Conservation (phyloP, 1,140 invertebrate genomes). For the Drosophila pectinifera region DNA sequence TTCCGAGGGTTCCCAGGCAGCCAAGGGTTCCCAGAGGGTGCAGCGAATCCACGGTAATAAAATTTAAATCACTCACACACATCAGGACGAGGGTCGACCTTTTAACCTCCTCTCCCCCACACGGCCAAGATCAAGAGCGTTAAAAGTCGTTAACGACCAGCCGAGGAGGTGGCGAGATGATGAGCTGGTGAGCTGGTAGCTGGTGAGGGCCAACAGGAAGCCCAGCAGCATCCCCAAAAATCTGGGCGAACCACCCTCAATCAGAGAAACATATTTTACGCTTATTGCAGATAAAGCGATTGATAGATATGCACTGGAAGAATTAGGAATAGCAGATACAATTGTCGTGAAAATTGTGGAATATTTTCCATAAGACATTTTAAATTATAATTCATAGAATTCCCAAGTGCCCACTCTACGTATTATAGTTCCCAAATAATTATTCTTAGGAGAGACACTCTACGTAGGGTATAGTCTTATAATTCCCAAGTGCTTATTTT, state of each 20-base stretch:
- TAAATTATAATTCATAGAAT: too few species aligned
- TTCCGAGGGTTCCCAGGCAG: slow-evolving; percentile 16
- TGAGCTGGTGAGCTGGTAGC: background rate
- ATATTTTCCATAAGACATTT: too few species aligned
- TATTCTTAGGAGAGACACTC: background rate
- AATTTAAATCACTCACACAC: slow-evolving; percentile 79
- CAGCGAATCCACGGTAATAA: slow-evolving; percentile 66
- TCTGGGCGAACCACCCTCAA: slow-evolving; percentile 26
- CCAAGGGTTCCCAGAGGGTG: slow-evolving; percentile 14
- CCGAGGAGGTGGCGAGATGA: slow-evolving; percentile 14
- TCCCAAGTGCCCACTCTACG: background rate
- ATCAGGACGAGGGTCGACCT: slow-evolving; percentile 35
- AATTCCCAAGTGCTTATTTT: too few species aligned
- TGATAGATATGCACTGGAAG: slow-evolving; percentile 17
- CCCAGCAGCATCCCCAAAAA: slow-evolving; percentile 46
- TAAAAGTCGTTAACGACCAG: slow-evolving; percentile 69
- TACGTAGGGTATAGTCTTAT: too few species aligned
- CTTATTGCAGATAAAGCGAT: slow-evolving; percentile 49
- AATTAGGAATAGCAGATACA: too few species aligned
- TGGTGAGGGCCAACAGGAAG: slow-evolving; percentile 5
- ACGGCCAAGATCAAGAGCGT: slow-evolving; percentile 34
- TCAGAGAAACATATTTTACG: slow-evolving; percentile 63
- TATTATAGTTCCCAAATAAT: background rate
- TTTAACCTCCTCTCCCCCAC: slow-evolving; percentile 11
- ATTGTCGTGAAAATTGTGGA: too few species aligned